Percentiles rank a stretch among this genome's conserved stretches.
These are phyloP conservation scores for Trissonchulus sp. DNA, from an alignment of 2,888 invertebrate species.

Conservation along the genomic window DNA sequence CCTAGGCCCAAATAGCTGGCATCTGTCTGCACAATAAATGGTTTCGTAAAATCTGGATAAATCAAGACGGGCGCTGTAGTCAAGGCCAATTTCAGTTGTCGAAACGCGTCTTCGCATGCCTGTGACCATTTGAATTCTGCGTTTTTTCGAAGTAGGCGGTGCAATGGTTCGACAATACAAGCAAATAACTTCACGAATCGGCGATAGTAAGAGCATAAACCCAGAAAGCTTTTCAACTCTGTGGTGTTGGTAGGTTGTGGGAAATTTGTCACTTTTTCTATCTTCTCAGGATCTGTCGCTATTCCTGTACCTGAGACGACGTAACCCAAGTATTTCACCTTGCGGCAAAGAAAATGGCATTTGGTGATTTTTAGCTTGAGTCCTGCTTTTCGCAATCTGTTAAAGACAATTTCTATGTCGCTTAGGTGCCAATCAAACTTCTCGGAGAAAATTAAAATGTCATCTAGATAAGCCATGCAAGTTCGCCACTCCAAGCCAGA, in stretches of 20 bases:
- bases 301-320: slow-evolving; percentile 43
- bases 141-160: background rate
- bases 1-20: slow-evolving; percentile 43
- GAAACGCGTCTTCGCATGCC: slow-evolving; percentile 29
- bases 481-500: slow-evolving; percentile 11
- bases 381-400: slow-evolving; percentile 23
- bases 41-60: slow-evolving; percentile 39
- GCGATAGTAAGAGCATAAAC: slow-evolving; percentile 46
- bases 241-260: slow-evolving; percentile 39
- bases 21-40: slow-evolving; percentile 45
- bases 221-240: slow-evolving; percentile 41
- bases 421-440: slow-evolving; percentile 41
- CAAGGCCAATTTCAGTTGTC: slow-evolving; percentile 24
- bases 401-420: slow-evolving; percentile 38
- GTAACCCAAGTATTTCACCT: slow-evolving; percentile 48
- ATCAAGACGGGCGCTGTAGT: slow-evolving; percentile 35
- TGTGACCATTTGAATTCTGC: slow-evolving; percentile 34
- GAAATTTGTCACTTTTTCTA: slow-evolving; percentile 38
- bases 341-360: slow-evolving; percentile 33
- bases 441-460: no score
- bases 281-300: slow-evolving; percentile 41
- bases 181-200: slow-evolving; percentile 36
- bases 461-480: slow-evolving; percentile 38
- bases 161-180: slow-evolving; percentile 19
- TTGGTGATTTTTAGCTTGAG: slow-evolving; percentile 44